Base-by-base conservation (phyloP, 2,797 vertebrate genomes). In the Sphenopsis melanotis region DNA sequence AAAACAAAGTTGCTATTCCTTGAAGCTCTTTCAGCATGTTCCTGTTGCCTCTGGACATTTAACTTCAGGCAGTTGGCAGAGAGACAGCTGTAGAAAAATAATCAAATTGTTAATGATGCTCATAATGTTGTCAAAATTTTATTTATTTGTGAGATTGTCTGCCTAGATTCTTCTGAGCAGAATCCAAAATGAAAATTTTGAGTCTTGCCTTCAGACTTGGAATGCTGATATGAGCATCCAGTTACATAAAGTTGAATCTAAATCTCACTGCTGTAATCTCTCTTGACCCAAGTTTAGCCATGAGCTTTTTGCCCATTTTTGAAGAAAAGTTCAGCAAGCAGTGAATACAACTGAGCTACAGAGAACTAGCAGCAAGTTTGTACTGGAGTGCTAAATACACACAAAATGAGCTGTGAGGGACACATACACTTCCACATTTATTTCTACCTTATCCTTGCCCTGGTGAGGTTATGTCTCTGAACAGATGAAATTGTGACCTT, bases 351-450 rank as follows among this genome's bases (percentile, higher is more conserved):
- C 11, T 52, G 36, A 59, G 50, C 30, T 88, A 11, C 15, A 57
- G 29, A 76, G 53, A 61, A 5, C 26, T 26, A 49, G 39, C 22
- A 72, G 18, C 15, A 74, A 30, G 30, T 68, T 75, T 72, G 42
- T 53, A 68, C 10, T n/a, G 24, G 32, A 55, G 29, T 59, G 61
- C 30, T 47, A 41, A 34, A 68, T 27, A 39, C 5, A n/a, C 15
- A 44, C 15, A 19, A 50, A 71, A 32, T 5, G 29, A 68, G 32
- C 53, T 71, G 27, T 20, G 64, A 71, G 69, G 41, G 32, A 39
- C 0, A 0, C 9, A 6, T 4, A 4, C 39, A 13, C 19, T 55
- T 39, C 37, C 65, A 81, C 24, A 39, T 86, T 74, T 27, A 30
- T 74, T 61, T 24, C 24, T 30, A 21, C 36, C 65, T 4, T 15